Percentiles rank a stretch among this genome's conserved stretches.
These are phyloP conservation scores for Ophion slaviceki DNA, from an alignment of 2,888 invertebrate species.

Conservation along the genomic window DNA sequence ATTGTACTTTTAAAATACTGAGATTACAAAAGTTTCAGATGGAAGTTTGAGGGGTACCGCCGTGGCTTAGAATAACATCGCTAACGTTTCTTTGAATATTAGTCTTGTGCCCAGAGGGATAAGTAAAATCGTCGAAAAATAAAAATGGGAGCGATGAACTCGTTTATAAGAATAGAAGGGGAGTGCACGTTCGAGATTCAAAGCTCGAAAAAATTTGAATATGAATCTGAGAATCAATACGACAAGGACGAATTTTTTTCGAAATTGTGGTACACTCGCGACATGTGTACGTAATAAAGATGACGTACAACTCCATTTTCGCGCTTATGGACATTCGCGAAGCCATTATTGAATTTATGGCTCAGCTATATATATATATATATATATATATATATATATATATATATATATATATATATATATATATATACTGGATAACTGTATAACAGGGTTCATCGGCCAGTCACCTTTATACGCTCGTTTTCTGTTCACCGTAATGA, in stretches of 20 bases:
- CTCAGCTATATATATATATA: not conserved
- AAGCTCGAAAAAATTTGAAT: too few species aligned
- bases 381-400: constrained; percentile 21
- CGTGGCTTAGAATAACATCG: too few species aligned
- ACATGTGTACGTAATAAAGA: constrained; percentile 17
- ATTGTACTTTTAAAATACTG: too few species aligned
- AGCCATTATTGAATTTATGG: constrained; percentile 39
- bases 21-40: too few species aligned
- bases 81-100: too few species aligned
- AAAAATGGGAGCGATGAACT: too few species aligned
- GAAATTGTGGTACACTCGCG: not conserved
- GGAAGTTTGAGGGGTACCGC: too few species aligned
- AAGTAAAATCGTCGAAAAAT: too few species aligned
- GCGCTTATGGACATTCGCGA: constrained; percentile 3
- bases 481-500: constrained; percentile 57
- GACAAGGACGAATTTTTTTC: not conserved
- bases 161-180: too few species aligned
- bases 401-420: not conserved
- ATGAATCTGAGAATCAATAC: not conserved
- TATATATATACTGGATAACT: constrained; percentile 5
- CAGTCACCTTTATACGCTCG: constrained; percentile 57
- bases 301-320: constrained; percentile 22
- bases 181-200: too few species aligned
- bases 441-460: constrained; percentile 44
- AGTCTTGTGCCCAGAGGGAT: too few species aligned